Evolutionary conservation across 2,113 vertebrate species (phyloP), one percentile per base, ranked within the genome.

Genomic region (Scomber colias): DNA sequence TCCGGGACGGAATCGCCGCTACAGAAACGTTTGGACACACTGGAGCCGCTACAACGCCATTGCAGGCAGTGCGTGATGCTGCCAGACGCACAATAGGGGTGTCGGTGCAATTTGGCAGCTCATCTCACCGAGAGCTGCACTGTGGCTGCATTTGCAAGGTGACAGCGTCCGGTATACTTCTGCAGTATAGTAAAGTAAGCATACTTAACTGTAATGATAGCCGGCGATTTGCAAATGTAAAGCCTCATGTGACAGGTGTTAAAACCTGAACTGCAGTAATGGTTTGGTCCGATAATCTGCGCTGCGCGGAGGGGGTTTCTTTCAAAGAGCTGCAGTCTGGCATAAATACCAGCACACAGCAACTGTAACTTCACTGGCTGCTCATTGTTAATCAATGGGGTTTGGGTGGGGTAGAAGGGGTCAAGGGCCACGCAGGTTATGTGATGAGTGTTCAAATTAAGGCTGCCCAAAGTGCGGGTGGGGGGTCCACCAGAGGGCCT

Each of bases 241-340:
- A 49, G 70, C 66, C 75, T 82, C 86, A 88, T 88, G 90, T 94
- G 93, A 93, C 93, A 95, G 91, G 91, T 94, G 90, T 83, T 85
- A 53, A 78, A 91, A 91, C 90, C 91, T 79, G 74, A 85, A 88
- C 84, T 77, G 82, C 87, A 44, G 68, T 61, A 95, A 92, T 95
- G 95, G 94, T 95, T 95, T 62, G 84, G 83, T 93, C 95, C 93
- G 86, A 63, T 94, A 92, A 95, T 88, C 92, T 93, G 91, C 92
- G 88, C 92, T 81, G 91, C 73, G 73, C 68, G 81, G 86, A 72
- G 92, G 87, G 82, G 87, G 90, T 64, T 83, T 69, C 82, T 64
- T 83, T 69, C 82, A 31, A 68, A 11, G 83, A 89, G 92, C 92
- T 93, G 95, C 95, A 94, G 93, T 91, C 86, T 90, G 89, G 87